phyloP scores from a whole-genome alignment of 2,888 invertebrate genomes.

The Nysson spinosus region DNA sequence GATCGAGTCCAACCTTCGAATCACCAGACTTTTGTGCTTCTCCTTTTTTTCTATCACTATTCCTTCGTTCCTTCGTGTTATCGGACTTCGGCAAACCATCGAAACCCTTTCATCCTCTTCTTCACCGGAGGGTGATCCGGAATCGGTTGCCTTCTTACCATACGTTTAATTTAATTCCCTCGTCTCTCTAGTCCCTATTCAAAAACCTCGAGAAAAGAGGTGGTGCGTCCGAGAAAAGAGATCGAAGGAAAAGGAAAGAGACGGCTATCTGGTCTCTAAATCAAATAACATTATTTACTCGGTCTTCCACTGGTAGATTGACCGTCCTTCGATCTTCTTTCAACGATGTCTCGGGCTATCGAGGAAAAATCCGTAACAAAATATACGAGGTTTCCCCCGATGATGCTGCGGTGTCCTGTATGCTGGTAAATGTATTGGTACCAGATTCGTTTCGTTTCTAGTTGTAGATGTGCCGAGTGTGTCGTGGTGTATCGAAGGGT shows the following conservation, averaged over 20 bases:
- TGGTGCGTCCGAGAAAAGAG: no score
- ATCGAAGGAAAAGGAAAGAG: no score
- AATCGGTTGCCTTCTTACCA: conserved; percentile 32
- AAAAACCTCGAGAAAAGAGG: no score
- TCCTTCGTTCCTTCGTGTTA: conserved; percentile 7
- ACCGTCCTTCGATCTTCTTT: background rate
- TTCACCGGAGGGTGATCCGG: no score
- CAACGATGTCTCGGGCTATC: background rate
- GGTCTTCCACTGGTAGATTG: background rate
- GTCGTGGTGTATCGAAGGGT: no score
- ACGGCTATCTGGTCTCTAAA: conserved; percentile 54
- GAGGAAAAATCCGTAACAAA: conserved; percentile 8
- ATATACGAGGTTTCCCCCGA: conserved; percentile 1
- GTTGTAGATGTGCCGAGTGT: no score
- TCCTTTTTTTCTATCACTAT: conserved; percentile 2
- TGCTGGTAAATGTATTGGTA: no score
- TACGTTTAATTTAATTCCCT: conserved; percentile 57
- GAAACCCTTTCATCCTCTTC: background rate
- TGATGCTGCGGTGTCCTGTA: no score
- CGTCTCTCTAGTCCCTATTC: conserved; percentile 25
- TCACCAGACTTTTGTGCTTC: no score
- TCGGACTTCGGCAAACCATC: conserved; percentile 5
- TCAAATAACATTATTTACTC: conserved; percentile 62
- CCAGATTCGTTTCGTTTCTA: no score
- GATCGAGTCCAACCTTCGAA: no score